Base-by-base conservation (phyloP, 2,888 invertebrate genomes). In the Drosophila recens region DNA sequence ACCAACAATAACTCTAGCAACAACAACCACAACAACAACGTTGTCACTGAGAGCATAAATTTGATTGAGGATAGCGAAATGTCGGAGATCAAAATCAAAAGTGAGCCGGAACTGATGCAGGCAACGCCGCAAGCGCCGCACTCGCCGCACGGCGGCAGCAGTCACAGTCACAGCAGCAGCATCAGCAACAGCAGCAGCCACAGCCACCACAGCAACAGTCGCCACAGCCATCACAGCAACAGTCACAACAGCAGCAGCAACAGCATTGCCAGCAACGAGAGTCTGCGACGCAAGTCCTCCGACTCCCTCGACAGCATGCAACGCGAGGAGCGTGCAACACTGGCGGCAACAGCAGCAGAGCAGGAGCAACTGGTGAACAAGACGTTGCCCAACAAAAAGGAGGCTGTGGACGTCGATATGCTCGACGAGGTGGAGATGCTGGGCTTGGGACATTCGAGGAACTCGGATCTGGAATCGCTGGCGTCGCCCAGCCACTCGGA, bases 401-500 rank as follows among this genome's bases (percentile, higher is more conserved):
- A 92, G 61, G 80, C 90, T 27, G 83, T 80, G 11, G 92, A 57
- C 8, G 43, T 92, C 17, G 92, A 92, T 38, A 89, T 91, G 53
- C 77, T 92, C 5, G 91, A 92, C 54, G 92, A 92, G 68, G 92
- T 91, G 30, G 92, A 92, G 61, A 84, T 92, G 43, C 79, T 92
- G 84, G 91, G 91, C n/a, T 71, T 93, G 38, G 40, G 64, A 9
- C 78, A 91, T 58, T 91, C 92, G 4, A 90, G 91, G 8, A 85
- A 82, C 48, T 92, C 93, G 5, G 92, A 92, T 69, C 75, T 92
- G 42, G 93, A 94, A 80, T 94, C 96, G 72, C 93, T 95, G 68
- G 95, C 95, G 10, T 94, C 94, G 67, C 92, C 93, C 75, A 92
- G 91, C 63, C 89, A 92, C 66, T 93, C 93, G 54, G 95, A 94